Conservation (phyloP, 1,140 invertebrate genomes). For the Papilio machaon region DNA sequence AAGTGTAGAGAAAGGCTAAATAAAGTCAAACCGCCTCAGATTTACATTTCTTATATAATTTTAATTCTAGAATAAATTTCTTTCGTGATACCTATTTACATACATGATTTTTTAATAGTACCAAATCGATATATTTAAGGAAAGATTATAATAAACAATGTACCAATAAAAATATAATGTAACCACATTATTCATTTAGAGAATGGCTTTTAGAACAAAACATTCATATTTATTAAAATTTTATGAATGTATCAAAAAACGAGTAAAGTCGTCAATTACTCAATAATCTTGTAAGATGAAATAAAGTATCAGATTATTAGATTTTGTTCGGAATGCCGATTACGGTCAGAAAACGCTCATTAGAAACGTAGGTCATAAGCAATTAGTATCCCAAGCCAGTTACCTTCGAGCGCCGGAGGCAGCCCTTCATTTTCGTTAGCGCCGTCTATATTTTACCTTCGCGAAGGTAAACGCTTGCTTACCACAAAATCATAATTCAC, state of each 20-base stretch:
- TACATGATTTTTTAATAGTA: not conserved
- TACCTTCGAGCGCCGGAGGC: slow-evolving; percentile 75
- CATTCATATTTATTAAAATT: no score
- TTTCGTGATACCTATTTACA: not conserved
- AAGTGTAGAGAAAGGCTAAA: slow-evolving; percentile 63
- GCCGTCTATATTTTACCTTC: slow-evolving; percentile 74
- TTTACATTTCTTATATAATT: not conserved
- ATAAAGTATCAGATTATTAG: not conserved
- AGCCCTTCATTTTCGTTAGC: slow-evolving; percentile 81
- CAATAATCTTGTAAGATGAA: not conserved
- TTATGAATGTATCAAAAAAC: no score
- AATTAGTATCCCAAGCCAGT: slow-evolving; percentile 70
- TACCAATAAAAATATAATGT: no score
- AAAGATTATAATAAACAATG: not conserved
- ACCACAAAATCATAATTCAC: slow-evolving; percentile 65
- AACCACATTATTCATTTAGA: no score
- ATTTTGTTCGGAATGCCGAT: slow-evolving; percentile 17
- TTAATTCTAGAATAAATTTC: not conserved
- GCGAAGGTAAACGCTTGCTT: slow-evolving; percentile 72
- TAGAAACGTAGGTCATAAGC: slow-evolving; percentile 57
- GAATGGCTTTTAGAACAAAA: not conserved
- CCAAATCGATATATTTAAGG: not conserved
- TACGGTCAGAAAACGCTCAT: slow-evolving; percentile 32
- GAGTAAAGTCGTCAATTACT: not conserved
- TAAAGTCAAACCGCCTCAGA: slow-evolving; percentile 17